Evolutionary conservation across 1,140 invertebrate species (phyloP), one percentile per base, ranked within the genome.

Genomic region (Oncopeltus fasciatus): DNA sequence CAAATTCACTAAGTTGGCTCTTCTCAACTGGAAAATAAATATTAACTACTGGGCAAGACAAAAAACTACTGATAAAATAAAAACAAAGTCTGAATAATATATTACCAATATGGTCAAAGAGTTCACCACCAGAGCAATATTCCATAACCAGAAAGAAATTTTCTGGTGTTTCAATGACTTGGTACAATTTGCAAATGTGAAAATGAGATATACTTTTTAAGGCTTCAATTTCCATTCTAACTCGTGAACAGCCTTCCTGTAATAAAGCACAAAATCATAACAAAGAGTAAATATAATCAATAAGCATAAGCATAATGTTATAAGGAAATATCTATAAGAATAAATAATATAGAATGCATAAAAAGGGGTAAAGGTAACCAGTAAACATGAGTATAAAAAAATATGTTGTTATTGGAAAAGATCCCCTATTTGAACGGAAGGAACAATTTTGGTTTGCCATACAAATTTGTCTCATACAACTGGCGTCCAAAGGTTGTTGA

Each of bases 101-200:
- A 24, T 57, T 28, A 65, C 65, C 64, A 21, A 70, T 69, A 66
- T 91, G 90, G 74, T 92, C 88, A 74, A 92, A 90, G 21, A 91
- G 71, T 74, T 91, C 89, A 60, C 89, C 89, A 43, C 86, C 86
- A 60, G 83, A 81, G 70, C 88, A 92, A 69, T 90, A 88, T 77
- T 91, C 88, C 67, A 90, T 76, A 33, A 90, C 76, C 70, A 88
- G 76, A 68, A 83, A 86, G 68, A 83, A 83, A 68, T 82, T 81
- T 5, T 77, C 77, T 0, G 82, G 78, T 2, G 86, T 89, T 72
- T 92, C 87, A 64, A 89, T 81, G 4, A 88, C 83, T 78, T 93
- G 86, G 74, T 86, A 90, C 2, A 93, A 71, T 74, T 86, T 83
- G 70, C 88, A 91, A 61, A 93, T 87, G 69, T 93, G 83, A 69